Evolutionary conservation across 2,113 vertebrate genomes (phyloP), one percentile per base, ranked within the genome.

Genomic region (Plecturocebus donacophilus): DNA sequence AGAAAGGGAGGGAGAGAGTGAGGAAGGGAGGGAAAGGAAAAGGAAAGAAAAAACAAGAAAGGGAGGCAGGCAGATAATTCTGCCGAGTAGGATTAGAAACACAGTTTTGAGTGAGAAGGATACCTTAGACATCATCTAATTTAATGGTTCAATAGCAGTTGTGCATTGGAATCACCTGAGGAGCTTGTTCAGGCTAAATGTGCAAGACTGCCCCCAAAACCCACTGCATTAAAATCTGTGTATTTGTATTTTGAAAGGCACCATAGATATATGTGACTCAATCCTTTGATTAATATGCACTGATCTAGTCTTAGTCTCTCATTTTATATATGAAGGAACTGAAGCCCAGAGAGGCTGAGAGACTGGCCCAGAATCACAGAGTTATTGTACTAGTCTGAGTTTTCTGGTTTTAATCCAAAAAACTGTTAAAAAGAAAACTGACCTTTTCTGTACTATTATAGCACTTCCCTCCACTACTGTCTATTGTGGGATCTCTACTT

Each of bases 321-420:
- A 79, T 30, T 88, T 58, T 58, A 54, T 14, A 47, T 16, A 42
- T n/a, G n/a, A 85, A 88, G 61, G 87, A 94, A 92, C 20, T 32
- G 61, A 91, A 64, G 45, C 52, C n/a, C 79, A 91, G 73, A 82
- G 61, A 81, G 30, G 71, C 25, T 23, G 58, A 90, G 75, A 80
- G 25, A 30, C 21, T 85, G 54, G 90, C 14, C 8, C 0, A 0
- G 90, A 94, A 58, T 64, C 52, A 84, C 58, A 54, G 3, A 87
- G 49, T 42, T 87, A 35, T 56, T 56, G 35, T 21, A 32, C 2
- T 42, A 9, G n/a, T 25, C 21, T 30, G 47, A 61, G 47, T 88
- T 95, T 90, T 88, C 52, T 66, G 71, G 94, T 61, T 86, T 81
- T 30, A 94, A 54, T 30, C 13, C 13, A 89, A 91, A 80, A 87